Evolutionary conservation across 1,140 invertebrate species (phyloP).

Genomic region (Drosophila jambulina): DNA sequence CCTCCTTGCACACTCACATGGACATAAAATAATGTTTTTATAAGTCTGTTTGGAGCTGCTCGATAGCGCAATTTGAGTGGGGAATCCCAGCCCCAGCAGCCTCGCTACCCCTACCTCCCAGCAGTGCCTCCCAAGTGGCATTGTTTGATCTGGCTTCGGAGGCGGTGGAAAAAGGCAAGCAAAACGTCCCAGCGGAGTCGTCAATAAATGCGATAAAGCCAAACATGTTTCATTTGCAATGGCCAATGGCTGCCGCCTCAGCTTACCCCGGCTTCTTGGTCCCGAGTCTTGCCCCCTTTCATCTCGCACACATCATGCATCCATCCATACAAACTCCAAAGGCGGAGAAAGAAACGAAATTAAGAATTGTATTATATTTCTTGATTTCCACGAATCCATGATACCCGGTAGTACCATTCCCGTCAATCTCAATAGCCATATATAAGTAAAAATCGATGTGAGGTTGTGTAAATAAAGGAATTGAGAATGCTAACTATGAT

Average conservation of each 20-base stretch:
- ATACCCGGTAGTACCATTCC: conserved; percentile 24
- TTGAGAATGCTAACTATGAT: background rate
- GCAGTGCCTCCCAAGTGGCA: conserved; percentile 43
- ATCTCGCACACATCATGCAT: conserved; percentile 58
- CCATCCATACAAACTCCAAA: conserved; percentile 3
- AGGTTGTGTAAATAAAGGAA: too few species aligned
- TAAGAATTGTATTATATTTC: conserved; percentile 38
- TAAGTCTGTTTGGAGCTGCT: conserved; percentile 78
- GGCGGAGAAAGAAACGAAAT: conserved; percentile 19
- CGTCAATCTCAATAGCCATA: conserved; percentile 28
- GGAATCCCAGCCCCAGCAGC: conserved; percentile 1
- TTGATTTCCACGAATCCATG: conserved; percentile 30
- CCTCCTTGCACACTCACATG: conserved; percentile 26
- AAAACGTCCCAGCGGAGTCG: conserved; percentile 79
- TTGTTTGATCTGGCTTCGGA: conserved; percentile 74
- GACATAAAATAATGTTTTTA: conserved; percentile 81
- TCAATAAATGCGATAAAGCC: conserved; percentile 83
- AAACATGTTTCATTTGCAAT: conserved; percentile 82
- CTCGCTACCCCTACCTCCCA: background rate
- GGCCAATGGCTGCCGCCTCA: conserved; percentile 50
- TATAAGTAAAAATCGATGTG: conserved; percentile 15
- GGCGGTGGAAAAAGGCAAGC: conserved; percentile 45
- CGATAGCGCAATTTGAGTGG: conserved; percentile 67
- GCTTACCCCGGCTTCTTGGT: conserved; percentile 19
- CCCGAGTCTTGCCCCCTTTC: conserved; percentile 4